Evolutionary conservation across 2,888 invertebrate species (phyloP).

Genomic region (Spisula solida): DNA sequence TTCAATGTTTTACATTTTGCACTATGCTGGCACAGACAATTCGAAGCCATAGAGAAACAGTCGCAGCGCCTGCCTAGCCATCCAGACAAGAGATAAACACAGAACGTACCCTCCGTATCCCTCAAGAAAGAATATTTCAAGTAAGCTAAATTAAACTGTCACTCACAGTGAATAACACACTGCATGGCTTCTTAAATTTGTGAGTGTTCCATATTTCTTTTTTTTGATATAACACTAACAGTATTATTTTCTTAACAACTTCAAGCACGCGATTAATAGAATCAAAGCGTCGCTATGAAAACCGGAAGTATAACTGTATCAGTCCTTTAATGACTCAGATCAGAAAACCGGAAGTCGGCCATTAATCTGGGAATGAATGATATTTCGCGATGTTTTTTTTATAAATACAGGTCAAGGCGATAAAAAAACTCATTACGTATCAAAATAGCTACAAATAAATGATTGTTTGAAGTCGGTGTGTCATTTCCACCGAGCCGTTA

Average conservation of each 20-base stretch:
- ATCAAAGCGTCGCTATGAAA: background rate
- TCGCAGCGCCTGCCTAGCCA: too few relatives aligned
- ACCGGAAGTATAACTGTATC: background rate
- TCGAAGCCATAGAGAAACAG: too few relatives aligned
- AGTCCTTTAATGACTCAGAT: background rate
- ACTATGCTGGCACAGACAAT: too few relatives aligned
- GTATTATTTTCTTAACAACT: background rate
- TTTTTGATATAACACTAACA: too few relatives aligned
- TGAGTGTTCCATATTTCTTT: too few relatives aligned
- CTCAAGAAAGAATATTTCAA: too few relatives aligned
- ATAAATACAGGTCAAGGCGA: background rate
- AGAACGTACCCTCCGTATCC: too few relatives aligned
- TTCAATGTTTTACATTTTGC: too few relatives aligned
- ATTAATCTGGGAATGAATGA: background rate
- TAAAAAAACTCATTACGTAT: background rate
- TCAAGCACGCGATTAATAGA: background rate
- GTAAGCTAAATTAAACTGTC: too few relatives aligned
- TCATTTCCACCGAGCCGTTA: background rate
- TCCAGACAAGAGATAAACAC: too few relatives aligned
- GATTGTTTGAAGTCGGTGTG: background rate
- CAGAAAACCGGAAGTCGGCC: background rate
- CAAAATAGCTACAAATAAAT: background rate
- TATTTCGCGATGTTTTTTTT: background rate
- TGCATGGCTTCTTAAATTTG: too few relatives aligned
- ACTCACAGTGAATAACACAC: too few relatives aligned